Base-by-base conservation (phyloP, 1,140 invertebrate genomes). In the Dendrolimus kikuchii region DNA sequence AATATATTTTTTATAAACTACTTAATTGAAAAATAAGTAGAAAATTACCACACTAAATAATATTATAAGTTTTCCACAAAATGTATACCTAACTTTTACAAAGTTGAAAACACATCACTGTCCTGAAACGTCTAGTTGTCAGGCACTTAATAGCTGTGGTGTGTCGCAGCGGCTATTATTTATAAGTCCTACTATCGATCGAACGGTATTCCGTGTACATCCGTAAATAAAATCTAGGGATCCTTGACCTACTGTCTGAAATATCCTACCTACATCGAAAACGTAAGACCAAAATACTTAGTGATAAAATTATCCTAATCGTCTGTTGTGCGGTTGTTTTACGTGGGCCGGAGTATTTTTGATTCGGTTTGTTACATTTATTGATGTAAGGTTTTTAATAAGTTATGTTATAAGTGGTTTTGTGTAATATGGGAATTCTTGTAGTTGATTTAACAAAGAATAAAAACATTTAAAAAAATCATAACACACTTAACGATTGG, bases 201-300 rank as follows among this genome's bases (percentile, higher is more conserved):
- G 37, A 5, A 7, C 41, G 36, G 40, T 37, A 41, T 6, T 9
- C 38, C 2, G 43, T n/a, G 5, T 48, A 46, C 45, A 40, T 44
- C 45, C 41, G 49, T 57, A 47, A 57, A 52, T 52, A 57, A 36
- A 42, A 49, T 46, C 38, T 38, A 46, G 38, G 9, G 46, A 70
- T 68, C 64, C 62, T 68, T 70, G 67, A 73, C 64, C 70, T 57
- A 64, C 45, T 69, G 45, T 58, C 54, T 53, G 54, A 57, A 67
- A 67, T 60, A 59, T 53, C 49, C 47, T 52, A 23, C 23, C 23
- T 23, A 46, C 53, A 51, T 37, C 46, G 42, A 60, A 60, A 49
- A 55, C 53, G 46, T 44, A 41, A 48, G 23, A 59, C 48, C 57
- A 54, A 57, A 59, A 60, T 66, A 57, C 41, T 58, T 48, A 5